phyloP scores from a whole-genome alignment of 2,888 invertebrate species.

The Pollenia amentaria region DNA sequence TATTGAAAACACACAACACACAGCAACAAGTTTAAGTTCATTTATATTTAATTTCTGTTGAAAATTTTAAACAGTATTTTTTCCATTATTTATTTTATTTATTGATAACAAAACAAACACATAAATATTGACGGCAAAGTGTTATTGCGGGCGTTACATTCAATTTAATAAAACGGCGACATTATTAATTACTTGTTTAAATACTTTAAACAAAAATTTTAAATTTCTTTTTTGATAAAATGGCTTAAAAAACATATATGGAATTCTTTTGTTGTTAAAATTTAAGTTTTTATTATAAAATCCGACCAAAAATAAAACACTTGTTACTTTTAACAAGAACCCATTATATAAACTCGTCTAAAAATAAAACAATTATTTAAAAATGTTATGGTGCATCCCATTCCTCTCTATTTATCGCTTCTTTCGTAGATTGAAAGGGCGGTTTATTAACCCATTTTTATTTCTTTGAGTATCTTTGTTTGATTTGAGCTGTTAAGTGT shows the following conservation, averaged over 20 bases:
- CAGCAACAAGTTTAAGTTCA: conserved; percentile 57
- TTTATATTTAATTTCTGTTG: conserved; percentile 10
- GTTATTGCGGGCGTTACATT: conserved; percentile 17
- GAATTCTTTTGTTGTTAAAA: neutral
- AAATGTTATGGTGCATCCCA: neutral
- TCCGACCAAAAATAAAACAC: neutral
- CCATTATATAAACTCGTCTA: too few species aligned
- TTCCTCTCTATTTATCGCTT: neutral
- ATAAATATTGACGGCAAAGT: neutral
- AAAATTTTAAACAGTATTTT: conserved; percentile 20
- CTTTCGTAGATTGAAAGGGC: neutral
- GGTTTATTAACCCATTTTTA: neutral
- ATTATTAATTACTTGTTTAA: conserved; percentile 37
- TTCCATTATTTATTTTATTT: conserved; percentile 8
- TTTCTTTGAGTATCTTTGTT: neutral
- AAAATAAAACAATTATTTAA: too few species aligned
- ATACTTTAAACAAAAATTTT: conserved; percentile 11
- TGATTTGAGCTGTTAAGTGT: neutral
- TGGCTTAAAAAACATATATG: neutral
- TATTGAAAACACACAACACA: conserved; percentile 28
- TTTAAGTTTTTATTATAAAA: neutral
- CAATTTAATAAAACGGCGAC: conserved; percentile 10
- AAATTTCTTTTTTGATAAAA: conserved; percentile 12
- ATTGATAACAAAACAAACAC: conserved; percentile 47
- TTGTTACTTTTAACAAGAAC: too few species aligned